Percentiles rank a stretch among this genome's conserved stretches.
These are phyloP conservation scores for Liolophura sinensis DNA, from an alignment of 1,140 invertebrate species.

Conservation along the genomic window DNA sequence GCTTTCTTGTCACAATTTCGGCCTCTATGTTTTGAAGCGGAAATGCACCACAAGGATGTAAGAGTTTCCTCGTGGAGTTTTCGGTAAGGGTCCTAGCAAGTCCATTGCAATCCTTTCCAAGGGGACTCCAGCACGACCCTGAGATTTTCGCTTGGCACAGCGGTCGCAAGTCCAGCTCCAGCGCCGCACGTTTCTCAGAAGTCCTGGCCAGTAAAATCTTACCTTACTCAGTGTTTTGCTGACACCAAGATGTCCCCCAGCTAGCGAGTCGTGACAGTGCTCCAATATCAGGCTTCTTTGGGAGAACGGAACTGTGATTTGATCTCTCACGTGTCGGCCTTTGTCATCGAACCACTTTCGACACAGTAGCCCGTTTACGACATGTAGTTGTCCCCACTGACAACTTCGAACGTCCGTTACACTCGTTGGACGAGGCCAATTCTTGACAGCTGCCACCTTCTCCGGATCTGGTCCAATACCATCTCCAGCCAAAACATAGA, in stretches of 20 bases:
- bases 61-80: constrained; percentile 30
- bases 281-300: constrained; percentile 5
- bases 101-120: constrained; percentile 22
- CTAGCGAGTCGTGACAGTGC: constrained; percentile 7
- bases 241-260: constrained; percentile 16
- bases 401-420: too few relatives aligned
- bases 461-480: constrained; percentile 22
- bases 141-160: not conserved
- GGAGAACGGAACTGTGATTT: constrained; percentile 3
- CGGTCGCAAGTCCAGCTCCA: not conserved
- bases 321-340: not conserved
- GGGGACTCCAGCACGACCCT: not conserved
- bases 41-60: constrained; percentile 52
- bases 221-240: constrained; percentile 15
- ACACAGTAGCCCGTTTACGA: constrained; percentile 8
- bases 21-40: constrained; percentile 54
- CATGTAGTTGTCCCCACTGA: constrained; percentile 2
- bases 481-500: constrained; percentile 15
- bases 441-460: constrained; percentile 8
- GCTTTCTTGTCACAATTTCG: constrained; percentile 41
- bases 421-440: too few relatives aligned
- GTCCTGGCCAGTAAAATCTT: constrained; percentile 4
- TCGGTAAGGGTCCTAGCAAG: constrained; percentile 23
- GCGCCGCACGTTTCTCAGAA: not conserved
- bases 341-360: not conserved